Evolutionary conservation across 2,797 vertebrate species (phyloP).

Genomic region (Caiman crocodilus): DNA sequence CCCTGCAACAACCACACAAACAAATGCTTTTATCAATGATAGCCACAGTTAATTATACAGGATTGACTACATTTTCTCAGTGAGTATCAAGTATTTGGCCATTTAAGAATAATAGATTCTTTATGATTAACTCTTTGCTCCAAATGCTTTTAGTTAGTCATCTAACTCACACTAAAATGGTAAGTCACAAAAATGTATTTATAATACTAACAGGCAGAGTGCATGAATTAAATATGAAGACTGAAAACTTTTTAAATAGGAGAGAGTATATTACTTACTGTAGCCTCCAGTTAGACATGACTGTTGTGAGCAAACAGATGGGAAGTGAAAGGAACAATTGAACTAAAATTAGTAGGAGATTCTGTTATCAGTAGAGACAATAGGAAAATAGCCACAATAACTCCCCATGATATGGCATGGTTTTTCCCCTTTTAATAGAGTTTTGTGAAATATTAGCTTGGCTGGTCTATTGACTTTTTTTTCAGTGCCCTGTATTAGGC

Average conservation of each 20-base stretch:
- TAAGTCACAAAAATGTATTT: background rate
- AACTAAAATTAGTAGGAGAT: background rate
- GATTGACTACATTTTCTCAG: background rate
- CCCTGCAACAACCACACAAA: background rate
- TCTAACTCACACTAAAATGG: background rate
- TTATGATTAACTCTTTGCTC: background rate
- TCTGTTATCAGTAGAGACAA: background rate
- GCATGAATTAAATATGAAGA: background rate
- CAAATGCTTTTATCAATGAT: background rate
- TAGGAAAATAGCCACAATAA: background rate
- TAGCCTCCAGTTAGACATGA: background rate
- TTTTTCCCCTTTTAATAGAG: background rate
- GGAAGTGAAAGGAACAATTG: background rate
- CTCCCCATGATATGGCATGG: background rate
- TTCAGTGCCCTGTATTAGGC: background rate
- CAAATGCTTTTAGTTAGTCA: background rate
- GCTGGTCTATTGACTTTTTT: background rate
- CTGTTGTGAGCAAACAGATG: background rate
- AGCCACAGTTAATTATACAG: background rate
- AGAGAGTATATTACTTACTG: background rate
- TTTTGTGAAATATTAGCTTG: background rate
- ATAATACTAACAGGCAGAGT: background rate
- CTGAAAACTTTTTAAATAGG: background rate
- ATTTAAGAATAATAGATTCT: background rate
- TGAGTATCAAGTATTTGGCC: background rate